phyloP scores from a whole-genome alignment of 1,140 invertebrate genomes.

The Pseudomyrmex cubaensis region DNA sequence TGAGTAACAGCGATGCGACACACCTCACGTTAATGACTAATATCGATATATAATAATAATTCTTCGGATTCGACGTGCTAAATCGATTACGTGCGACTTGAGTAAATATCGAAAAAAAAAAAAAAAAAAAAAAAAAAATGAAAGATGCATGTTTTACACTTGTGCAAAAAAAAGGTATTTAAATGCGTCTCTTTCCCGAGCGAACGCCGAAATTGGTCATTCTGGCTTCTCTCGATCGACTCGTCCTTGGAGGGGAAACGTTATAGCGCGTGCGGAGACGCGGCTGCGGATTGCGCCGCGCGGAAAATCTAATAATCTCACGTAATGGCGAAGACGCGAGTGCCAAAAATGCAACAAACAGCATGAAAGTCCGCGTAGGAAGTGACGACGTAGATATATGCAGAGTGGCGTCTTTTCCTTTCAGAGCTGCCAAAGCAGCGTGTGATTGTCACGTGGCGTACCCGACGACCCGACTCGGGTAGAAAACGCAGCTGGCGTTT shows the following conservation, averaged over 20 bases:
- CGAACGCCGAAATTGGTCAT: background rate
- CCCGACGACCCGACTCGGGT: background rate
- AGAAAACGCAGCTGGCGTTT: slow-evolving; percentile 73
- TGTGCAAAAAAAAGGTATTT: too few relatives aligned
- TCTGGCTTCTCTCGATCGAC: background rate
- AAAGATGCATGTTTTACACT: background rate
- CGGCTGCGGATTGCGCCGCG: background rate
- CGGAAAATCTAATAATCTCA: background rate
- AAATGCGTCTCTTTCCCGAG: background rate
- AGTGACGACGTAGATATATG: background rate
- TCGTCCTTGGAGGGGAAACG: too few relatives aligned
- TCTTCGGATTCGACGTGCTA: slow-evolving; percentile 5
- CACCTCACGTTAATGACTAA: slow-evolving; percentile 9
- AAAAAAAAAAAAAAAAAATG: background rate
- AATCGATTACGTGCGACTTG: slow-evolving; percentile 22
- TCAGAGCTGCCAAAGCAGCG: slow-evolving; percentile 26
- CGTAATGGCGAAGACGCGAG: background rate
- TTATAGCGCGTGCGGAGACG: background rate
- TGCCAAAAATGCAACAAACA: slow-evolving; percentile 9
- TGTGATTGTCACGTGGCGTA: slow-evolving; percentile 67
- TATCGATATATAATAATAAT: slow-evolving; percentile 31
- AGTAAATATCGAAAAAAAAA: background rate
- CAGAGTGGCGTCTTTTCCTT: background rate
- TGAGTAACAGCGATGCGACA: too few relatives aligned
- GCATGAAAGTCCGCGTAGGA: background rate